Evolutionary conservation across 2,113 vertebrate genomes (phyloP).

Genomic region (Elephas maximus): DNA sequence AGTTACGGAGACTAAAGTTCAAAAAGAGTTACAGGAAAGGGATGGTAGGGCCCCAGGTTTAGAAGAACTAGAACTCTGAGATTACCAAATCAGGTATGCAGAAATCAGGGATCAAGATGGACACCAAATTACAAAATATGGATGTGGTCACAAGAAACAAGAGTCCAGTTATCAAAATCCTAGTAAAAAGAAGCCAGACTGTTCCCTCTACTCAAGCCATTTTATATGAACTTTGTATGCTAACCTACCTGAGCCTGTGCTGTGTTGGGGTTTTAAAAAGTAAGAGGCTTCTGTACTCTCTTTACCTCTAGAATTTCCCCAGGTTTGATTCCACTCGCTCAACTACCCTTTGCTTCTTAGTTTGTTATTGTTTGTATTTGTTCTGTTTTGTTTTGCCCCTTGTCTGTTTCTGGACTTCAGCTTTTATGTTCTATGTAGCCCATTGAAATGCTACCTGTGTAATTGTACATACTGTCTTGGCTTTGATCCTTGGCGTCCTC

Average conservation of each 20-base stretch:
- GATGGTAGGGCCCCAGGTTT: background rate
- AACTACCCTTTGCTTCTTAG: slow-evolving; percentile 4
- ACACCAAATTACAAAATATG: background rate
- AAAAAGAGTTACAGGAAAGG: background rate
- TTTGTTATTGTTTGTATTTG: background rate
- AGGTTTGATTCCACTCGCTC: slow-evolving; percentile 16
- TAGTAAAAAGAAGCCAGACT: background rate
- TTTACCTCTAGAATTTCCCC: slow-evolving; percentile 16
- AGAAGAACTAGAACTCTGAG: background rate
- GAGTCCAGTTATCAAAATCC: background rate
- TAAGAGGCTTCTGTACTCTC: background rate
- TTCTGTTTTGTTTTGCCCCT: slow-evolving; percentile 10
- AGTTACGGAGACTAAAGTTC: slow-evolving; percentile 24
- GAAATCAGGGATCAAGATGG: slow-evolving; percentile 17
- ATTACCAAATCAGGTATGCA: background rate
- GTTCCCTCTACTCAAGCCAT: background rate
- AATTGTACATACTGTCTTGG: background rate
- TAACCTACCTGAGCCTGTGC: background rate
- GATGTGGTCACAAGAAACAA: background rate
- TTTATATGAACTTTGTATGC: background rate
- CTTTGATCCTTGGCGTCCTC: background rate
- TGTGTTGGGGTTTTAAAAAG: background rate
- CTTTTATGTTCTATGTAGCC: background rate
- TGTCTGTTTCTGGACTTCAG: slow-evolving; percentile 1
- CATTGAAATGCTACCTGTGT: background rate